Base-by-base conservation (phyloP, 2,113 vertebrate genomes). In the Atlantisia rogersi region DNA sequence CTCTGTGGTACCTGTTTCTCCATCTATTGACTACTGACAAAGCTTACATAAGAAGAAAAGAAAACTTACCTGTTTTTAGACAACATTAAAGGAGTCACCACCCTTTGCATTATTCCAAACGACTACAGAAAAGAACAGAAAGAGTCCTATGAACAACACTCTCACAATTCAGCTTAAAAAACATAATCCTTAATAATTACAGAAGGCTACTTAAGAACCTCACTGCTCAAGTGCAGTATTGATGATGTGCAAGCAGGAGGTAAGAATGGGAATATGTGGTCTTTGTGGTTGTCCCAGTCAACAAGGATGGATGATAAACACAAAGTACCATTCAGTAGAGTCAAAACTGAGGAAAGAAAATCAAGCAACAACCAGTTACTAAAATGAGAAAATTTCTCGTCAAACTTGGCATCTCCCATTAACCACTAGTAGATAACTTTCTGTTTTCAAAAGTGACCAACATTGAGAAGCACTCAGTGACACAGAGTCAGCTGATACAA, bases 271-370 rank as follows among this genome's bases (percentile, higher is more conserved):
- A 8, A 44, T 80, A 32, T 1, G 5, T 55, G 39, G 31, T 82
- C 46, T 48, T 70, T 70, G 53, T 20, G 8, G 11, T 6, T 48
- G 39, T 15, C 53, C 17, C 17, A 56, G 42, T 55, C 56, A 68
- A 16, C 9, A 75, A 42, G 19, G 8, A 74, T 56, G 20, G 9
- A 20, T 70, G 48, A 67, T 32, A 42, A 2, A 48, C 9, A 31
- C 53, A 28, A 9, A 68, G 29, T 29, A 39, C n/a, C 6, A n/a
- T 42, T 48, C 35, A 15, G 4, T 60, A 21, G 18, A 69, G 12
- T 48, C 39, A 90, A 82, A 86, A 93, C 2, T 48, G 24, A 93
- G n/a, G 37, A 69, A 59, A 82, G 26, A 69, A 74, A 80, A 82
- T 55, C 5, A 29, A 75, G 70, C 46, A n/a, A 48, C 12, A 82